A percentile compares a stretch with the other conserved stretches of the same genome.
phyloP scores from a whole-genome alignment of 2,797 vertebrate species.

The Heteromormyrus szaboi region DNA sequence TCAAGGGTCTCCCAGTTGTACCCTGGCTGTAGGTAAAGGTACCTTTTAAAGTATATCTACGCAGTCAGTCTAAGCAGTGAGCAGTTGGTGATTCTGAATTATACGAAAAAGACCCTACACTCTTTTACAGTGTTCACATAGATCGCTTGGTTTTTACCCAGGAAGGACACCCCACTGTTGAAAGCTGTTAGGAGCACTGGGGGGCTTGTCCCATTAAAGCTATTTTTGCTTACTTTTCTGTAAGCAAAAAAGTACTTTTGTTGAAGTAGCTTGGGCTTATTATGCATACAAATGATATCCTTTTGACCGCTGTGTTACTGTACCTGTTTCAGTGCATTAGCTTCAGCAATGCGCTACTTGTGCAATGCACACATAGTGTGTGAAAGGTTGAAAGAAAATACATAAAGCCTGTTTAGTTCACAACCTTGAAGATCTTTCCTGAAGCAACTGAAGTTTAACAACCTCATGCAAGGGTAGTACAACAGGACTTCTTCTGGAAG shows the following conservation, averaged over 20 bases:
- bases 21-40: not conserved
- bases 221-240: not conserved
- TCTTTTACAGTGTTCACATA: not conserved
- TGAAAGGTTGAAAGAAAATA: not conserved
- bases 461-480: not conserved
- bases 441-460: not conserved
- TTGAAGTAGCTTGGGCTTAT: not conserved
- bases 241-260: conserved; percentile 3
- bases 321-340: not conserved
- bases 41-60: not conserved
- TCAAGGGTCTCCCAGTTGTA: not conserved
- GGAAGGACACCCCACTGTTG: not conserved
- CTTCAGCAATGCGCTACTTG: not conserved
- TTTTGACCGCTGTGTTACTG: not conserved
- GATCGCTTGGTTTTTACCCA: not conserved
- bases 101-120: not conserved
- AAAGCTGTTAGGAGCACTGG: not conserved
- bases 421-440: not conserved
- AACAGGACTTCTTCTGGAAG: not conserved
- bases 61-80: not conserved
- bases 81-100: not conserved
- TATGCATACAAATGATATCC: not conserved
- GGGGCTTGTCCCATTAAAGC: not conserved
- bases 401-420: not conserved
- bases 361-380: not conserved